Conservation (phyloP, 2,113 vertebrate genomes). For the Siniperca knerii region DNA sequence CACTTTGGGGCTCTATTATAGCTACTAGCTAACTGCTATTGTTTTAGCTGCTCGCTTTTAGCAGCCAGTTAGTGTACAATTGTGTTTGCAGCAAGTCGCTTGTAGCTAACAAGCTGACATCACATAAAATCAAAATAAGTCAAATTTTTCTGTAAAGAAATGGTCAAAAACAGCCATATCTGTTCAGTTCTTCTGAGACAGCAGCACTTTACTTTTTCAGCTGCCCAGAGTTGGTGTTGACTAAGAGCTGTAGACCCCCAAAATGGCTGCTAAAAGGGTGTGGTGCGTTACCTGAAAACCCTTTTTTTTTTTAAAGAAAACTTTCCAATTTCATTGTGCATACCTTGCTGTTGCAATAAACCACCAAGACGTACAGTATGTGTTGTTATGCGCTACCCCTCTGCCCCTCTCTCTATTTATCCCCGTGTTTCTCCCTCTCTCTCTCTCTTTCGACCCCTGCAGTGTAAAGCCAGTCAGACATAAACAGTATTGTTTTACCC, state of each 20-base stretch:
- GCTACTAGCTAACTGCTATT: neutral
- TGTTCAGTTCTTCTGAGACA: too few relatives aligned
- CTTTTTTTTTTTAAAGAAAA: neutral
- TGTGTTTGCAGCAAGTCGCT: too few relatives aligned
- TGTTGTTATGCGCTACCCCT: neutral
- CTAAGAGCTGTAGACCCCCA: neutral
- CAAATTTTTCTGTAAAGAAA: neutral
- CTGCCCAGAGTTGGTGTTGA: neutral
- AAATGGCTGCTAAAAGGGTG: neutral
- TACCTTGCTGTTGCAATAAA: conserved; percentile 6
- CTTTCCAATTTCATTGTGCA: neutral
- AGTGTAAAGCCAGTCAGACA: conserved; percentile 79
- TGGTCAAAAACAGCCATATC: neutral
- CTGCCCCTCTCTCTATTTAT: conserved; percentile 20
- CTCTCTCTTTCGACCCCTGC: conserved; percentile 50
- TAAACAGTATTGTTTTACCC: conserved; percentile 82
- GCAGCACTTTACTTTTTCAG: neutral
- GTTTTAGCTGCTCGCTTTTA: neutral
- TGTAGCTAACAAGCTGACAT: neutral
- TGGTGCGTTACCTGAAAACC: neutral
- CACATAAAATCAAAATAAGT: neutral
- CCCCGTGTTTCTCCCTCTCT: conserved; percentile 25
- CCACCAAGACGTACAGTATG: neutral
- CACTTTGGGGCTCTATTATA: too few relatives aligned
- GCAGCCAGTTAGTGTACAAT: neutral